A percentile compares a stretch with the other conserved stretches of the same genome.
phyloP scores from a whole-genome alignment of 2,888 invertebrate genomes.

The Drosophila meridionalis region DNA sequence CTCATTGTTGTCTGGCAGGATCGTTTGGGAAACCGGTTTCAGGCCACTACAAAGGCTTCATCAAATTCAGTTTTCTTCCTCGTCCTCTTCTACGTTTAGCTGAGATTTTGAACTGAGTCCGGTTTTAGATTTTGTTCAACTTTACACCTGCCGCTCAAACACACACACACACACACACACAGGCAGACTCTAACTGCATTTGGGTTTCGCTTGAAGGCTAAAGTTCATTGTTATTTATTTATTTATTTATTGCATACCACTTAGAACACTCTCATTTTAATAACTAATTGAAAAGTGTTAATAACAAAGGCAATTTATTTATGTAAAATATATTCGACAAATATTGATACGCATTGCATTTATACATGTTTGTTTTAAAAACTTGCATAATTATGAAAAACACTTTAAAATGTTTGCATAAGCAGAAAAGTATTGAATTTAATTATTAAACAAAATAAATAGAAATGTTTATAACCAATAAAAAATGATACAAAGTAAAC shows the following conservation, averaged over 20 bases:
- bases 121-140: slow-evolving; percentile 27
- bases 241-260: neutral
- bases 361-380: neutral
- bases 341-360: slow-evolving; percentile 1
- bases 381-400: neutral
- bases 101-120: neutral
- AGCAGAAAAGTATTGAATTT: neutral
- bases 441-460: slow-evolving; percentile 1
- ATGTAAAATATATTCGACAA: slow-evolving; percentile 7
- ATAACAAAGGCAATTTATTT: slow-evolving; percentile 1
- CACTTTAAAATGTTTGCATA: neutral
- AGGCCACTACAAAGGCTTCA: slow-evolving; percentile 35
- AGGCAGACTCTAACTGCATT: slow-evolving; percentile 1
- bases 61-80: slow-evolving; percentile 10
- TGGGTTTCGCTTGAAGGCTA: neutral
- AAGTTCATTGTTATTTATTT: neutral
- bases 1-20: slow-evolving; percentile 35
- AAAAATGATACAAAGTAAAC: neutral
- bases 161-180: slow-evolving; percentile 1
- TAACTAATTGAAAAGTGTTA: neutral
- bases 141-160: slow-evolving; percentile 32
- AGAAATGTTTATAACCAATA: neutral
- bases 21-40: slow-evolving; percentile 36
- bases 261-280: slow-evolving; percentile 2
- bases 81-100: neutral